A percentile compares a stretch with the other conserved stretches of the same genome.
These are phyloP conservation scores for Samia ricini DNA, from an alignment of 1,140 invertebrate genomes.

Conservation along the genomic window DNA sequence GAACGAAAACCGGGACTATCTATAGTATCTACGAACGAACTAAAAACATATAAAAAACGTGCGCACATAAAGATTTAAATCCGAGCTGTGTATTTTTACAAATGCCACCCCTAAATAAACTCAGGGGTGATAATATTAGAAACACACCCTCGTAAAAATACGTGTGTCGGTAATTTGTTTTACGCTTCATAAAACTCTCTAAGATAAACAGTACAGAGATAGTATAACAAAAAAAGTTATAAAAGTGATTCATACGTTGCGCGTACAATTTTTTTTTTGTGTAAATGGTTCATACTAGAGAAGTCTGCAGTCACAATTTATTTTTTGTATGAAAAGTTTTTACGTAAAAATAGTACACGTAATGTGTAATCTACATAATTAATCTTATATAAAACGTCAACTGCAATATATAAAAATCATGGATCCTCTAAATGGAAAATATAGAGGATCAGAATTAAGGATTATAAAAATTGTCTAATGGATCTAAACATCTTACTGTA, in stretches of 20 bases:
- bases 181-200: slow-evolving; percentile 41
- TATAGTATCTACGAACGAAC: background rate
- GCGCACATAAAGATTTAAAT: slow-evolving; percentile 3
- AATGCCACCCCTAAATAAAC: slow-evolving; percentile 26
- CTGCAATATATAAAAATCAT: too few species aligned
- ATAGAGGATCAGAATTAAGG: too few species aligned
- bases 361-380: too few species aligned
- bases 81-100: slow-evolving; percentile 3
- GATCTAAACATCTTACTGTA: too few species aligned
- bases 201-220: slow-evolving; percentile 38
- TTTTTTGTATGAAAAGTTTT: too few species aligned
- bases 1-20: background rate
- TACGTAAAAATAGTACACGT: too few species aligned
- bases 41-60: background rate
- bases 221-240: slow-evolving; percentile 24
- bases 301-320: background rate
- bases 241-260: slow-evolving; percentile 23
- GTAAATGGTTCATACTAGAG: background rate
- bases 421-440: too few species aligned
- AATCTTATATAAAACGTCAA: too few species aligned
- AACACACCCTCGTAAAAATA: slow-evolving; percentile 39
- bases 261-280: background rate
- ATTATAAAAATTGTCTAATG: too few species aligned
- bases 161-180: slow-evolving; percentile 44
- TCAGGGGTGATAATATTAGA: slow-evolving; percentile 32